Base-by-base conservation (phyloP, 2,113 vertebrate genomes). In the Gnathonemus longibarbis region DNA sequence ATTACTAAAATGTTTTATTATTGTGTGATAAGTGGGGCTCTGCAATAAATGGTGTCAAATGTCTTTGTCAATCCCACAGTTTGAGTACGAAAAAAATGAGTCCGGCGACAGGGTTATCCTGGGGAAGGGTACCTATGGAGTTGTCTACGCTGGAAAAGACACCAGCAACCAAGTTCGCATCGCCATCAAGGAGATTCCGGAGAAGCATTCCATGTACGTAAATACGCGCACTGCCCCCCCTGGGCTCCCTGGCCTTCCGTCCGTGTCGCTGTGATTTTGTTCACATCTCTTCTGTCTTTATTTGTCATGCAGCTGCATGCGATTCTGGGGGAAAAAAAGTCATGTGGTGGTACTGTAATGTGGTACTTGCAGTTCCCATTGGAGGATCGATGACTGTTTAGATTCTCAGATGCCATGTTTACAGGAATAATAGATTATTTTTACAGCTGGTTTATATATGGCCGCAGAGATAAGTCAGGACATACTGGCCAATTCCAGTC, bases 171-270 rank as follows among this genome's bases (percentile, higher is more conserved):
- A 96, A 92, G 97, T 98, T 3, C 97, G 98, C 92, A 97, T 98
- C 3, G 98, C 98, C 90, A 98, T 99, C 95, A 99, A 99, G 94
- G 98, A 99, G 95, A 98, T 99, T 86, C 98, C 97, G 0, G 97
- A 99, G 92, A 96, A 95, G 42, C 97, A 99, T 95, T 95, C 97
- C 95, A 95, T 95, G 98, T 98, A 92, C 27, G 49, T 86, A 88
- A 48, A 66, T 27, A 0, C 31, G 62, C 27, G 0, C 10, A 15
- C 27, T 46, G 27, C 27, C 17, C 11, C 11, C 21, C 62, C 46
- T 13, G 74, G 35, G 42, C 74, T 42, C 9, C 15, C 74, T 42
- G 35, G 2, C n/a, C 39, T 62, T 24, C 27, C 19, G 1, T 84
- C 5, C 13, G 1, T 1, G 7, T 77, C 9, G 0, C 31, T 42